Conservation (phyloP, 2,888 invertebrate genomes). For the Chymomyza procnemis region DNA sequence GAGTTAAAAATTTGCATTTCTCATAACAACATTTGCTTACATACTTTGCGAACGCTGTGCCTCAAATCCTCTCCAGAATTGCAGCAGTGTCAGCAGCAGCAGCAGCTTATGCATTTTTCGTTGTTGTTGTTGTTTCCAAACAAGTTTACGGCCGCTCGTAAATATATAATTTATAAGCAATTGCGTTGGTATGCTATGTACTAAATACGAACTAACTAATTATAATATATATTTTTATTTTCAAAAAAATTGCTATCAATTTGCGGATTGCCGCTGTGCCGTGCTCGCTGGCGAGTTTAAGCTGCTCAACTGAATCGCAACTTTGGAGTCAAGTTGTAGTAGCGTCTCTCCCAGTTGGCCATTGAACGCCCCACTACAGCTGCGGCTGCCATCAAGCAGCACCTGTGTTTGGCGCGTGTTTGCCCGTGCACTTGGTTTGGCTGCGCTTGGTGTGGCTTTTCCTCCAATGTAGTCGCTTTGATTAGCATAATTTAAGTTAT, state of each 20-base stretch:
- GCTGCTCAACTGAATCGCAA: background rate
- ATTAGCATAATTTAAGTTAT: slow-evolving; percentile 1
- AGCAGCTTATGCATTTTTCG: background rate
- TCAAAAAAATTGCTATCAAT: background rate
- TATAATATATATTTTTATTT: background rate
- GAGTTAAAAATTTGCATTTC: background rate
- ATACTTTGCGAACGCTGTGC: background rate
- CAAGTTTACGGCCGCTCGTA: background rate
- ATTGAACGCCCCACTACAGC: background rate
- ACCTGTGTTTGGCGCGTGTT: too few relatives aligned
- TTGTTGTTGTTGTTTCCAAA: background rate
- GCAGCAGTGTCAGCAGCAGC: background rate
- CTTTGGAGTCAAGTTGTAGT: background rate
- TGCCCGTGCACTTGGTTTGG: too few relatives aligned
- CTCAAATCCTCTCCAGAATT: background rate
- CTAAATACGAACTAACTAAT: background rate
- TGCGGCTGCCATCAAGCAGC: too few relatives aligned
- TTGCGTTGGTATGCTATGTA: background rate
- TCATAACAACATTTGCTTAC: background rate
- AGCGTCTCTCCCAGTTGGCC: background rate
- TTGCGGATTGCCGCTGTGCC: background rate
- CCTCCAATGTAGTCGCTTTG: background rate
- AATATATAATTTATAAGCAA: background rate
- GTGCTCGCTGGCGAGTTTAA: background rate
- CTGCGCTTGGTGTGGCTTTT: background rate